Evolutionary conservation across 2,888 invertebrate genomes (phyloP).

Genomic region (Euplexia lucipara): DNA sequence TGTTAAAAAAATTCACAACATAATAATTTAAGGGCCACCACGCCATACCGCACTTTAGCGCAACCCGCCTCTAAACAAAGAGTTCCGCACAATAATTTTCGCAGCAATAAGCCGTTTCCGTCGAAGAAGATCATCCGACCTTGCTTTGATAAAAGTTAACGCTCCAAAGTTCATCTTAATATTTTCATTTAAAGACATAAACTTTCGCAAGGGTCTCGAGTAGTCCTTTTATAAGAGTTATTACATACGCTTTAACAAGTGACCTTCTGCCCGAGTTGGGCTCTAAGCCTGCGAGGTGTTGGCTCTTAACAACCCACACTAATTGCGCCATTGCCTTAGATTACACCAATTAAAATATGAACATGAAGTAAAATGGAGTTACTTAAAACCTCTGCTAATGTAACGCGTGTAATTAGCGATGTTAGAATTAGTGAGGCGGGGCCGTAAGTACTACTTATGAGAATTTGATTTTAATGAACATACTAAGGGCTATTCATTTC

Average conservation of each 20-base stretch:
- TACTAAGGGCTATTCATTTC: constrained; percentile 22
- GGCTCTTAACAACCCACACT: constrained; percentile 40
- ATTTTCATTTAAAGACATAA: constrained; percentile 36
- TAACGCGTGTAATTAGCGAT: constrained; percentile 52
- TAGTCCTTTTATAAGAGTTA: constrained; percentile 33
- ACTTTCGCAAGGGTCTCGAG: constrained; percentile 22
- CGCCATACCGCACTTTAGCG: too few species aligned
- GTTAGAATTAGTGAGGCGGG: constrained; percentile 44
- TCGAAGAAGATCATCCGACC: constrained; percentile 22
- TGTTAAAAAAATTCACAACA: too few species aligned
- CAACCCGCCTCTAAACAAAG: too few species aligned
- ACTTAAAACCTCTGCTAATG: constrained; percentile 56
- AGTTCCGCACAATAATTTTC: background rate
- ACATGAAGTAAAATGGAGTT: constrained; percentile 57
- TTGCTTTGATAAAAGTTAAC: constrained; percentile 31
- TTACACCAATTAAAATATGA: constrained; percentile 64
- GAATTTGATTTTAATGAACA: constrained; percentile 41
- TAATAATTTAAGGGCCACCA: too few species aligned
- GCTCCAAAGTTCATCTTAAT: constrained; percentile 37
- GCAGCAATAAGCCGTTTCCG: constrained; percentile 17
- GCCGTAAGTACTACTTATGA: constrained; percentile 15
- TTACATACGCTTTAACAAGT: constrained; percentile 41
- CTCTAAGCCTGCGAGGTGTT: constrained; percentile 35
- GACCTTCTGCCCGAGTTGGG: constrained; percentile 20
- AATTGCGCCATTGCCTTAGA: constrained; percentile 56